Evolutionary conservation across 2,888 invertebrate species (phyloP), one percentile per base, ranked within the genome.

Genomic region (Philonicus albiceps): DNA sequence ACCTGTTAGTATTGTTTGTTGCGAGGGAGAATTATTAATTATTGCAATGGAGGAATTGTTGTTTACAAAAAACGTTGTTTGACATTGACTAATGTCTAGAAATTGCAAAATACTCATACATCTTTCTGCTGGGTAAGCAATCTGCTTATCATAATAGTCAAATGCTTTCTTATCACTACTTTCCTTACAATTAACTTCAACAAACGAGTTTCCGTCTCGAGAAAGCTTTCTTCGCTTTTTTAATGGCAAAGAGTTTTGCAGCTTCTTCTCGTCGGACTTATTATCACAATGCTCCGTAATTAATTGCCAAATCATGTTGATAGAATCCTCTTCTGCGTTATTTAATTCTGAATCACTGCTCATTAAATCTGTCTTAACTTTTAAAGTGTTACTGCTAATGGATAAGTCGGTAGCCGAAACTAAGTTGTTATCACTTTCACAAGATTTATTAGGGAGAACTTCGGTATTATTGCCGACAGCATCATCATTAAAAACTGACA

Each of bases 361-460:
- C 72, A 87, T 85, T 40, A 88, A 83, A 86, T 88, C 86, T 8
- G 87, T 81, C 31, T 86, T 86, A 31, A 88, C 87, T 43, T 87
- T 83, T 80, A 86, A 87, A n/a, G 84, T 86, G 19, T 74, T 74
- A 84, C 53, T 83, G 78, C 76, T 80, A 78, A 22, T 11, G 55
- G 84, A 84, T 84, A 84, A 84, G 73, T 86, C 53, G 64, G 55
- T 74, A 37, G 85, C 43, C 49, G 85, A 40, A 76, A 19, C 72
- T 87, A 88, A 87, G 88, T 86, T 88, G 87, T 89, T 88, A 86
- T 87, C 86, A 83, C 86, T 88, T 88, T 88, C 88, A 88, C 87
- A 87, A 88, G 78, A 86, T 84, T 86, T 72, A 80, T 53, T 49
- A 31, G n/a, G 53, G 53, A 64, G 37, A 83, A 34, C 72, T 43